Evolutionary conservation across 2,888 invertebrate genomes (phyloP).

Genomic region (Bedellia somnulentella): DNA sequence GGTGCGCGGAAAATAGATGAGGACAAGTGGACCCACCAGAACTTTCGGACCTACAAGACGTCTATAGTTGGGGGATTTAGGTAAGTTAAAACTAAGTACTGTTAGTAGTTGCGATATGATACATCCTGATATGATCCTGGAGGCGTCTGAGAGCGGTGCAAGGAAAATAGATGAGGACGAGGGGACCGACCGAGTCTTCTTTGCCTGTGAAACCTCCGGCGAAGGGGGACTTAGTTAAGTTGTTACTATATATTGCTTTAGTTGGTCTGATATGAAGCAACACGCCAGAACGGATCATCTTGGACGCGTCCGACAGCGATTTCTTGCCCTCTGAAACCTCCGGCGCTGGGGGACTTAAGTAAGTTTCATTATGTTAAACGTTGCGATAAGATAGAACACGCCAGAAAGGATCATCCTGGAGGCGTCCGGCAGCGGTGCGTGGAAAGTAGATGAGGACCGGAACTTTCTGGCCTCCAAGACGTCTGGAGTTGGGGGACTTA

Average conservation of each 20-base stretch:
- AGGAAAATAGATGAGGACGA: slow-evolving; percentile 90
- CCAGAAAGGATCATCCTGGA: slow-evolving; percentile 44
- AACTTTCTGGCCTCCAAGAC: slow-evolving; percentile 85
- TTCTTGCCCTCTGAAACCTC: slow-evolving; percentile 78
- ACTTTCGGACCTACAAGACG: too few relatives aligned
- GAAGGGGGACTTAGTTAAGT: too few relatives aligned
- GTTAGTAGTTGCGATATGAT: too few relatives aligned
- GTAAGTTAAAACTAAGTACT: too few relatives aligned
- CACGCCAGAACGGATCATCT: too few relatives aligned
- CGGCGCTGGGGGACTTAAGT: slow-evolving; percentile 39
- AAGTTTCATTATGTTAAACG: too few relatives aligned
- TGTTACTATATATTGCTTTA: too few relatives aligned
- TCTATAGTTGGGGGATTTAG: too few relatives aligned
- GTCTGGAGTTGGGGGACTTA: slow-evolving; percentile 35
- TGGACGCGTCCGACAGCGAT: too few relatives aligned
- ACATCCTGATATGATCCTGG: slow-evolving; percentile 44
- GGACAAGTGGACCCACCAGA: slow-evolving; percentile 95
- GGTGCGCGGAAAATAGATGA: slow-evolving; percentile 78
- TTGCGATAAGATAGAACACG: too few relatives aligned
- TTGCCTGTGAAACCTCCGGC: too few relatives aligned
- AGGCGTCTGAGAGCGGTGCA: slow-evolving; percentile 35
- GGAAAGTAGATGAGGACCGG: slow-evolving; percentile 87
- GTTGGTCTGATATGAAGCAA: too few relatives aligned
- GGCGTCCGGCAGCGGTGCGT: slow-evolving; percentile 32
- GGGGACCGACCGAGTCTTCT: slow-evolving; percentile 94